Evolutionary conservation across 1,140 invertebrate species (phyloP).

Genomic region (Drosophila nannoptera): DNA sequence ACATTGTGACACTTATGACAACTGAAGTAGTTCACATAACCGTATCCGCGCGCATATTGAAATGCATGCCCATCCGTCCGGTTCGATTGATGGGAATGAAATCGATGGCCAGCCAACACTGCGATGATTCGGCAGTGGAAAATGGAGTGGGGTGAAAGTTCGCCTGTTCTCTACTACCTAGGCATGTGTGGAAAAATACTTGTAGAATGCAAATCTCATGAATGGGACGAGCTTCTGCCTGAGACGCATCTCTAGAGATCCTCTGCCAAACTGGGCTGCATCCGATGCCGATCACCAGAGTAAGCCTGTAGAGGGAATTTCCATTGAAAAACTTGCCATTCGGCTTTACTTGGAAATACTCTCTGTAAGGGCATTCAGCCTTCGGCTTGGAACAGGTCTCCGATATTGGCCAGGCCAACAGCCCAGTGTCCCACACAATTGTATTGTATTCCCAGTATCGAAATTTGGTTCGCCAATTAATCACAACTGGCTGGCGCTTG

Average conservation of each 20-base stretch:
- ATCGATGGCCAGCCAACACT: conserved; percentile 44
- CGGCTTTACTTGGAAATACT: too few relatives aligned
- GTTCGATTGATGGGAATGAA: conserved; percentile 61
- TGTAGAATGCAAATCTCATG: too few relatives aligned
- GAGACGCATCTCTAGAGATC: too few relatives aligned
- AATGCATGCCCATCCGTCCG: conserved; percentile 20
- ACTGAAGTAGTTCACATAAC: conserved; percentile 75
- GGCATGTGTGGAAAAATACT: too few relatives aligned
- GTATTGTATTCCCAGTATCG: conserved; percentile 4
- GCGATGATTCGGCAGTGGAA: conserved; percentile 9
- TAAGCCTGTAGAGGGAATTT: too few relatives aligned
- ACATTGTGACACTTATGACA: conserved; percentile 77
- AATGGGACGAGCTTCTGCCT: too few relatives aligned
- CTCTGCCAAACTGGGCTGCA: too few relatives aligned
- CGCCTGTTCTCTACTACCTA: too few relatives aligned
- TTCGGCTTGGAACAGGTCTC: background rate
- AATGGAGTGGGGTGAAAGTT: background rate
- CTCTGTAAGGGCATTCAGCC: background rate
- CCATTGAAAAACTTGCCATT: too few relatives aligned
- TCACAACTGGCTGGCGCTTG: conserved; percentile 68
- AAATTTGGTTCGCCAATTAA: conserved; percentile 54
- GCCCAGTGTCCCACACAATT: conserved; percentile 26
- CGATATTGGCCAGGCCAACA: background rate
- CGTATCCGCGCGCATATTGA: conserved; percentile 41
- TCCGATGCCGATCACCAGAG: too few relatives aligned